These are phyloP conservation scores for Drosophila arawakana DNA, from an alignment of 1,140 invertebrate species.

Conservation along the genomic window DNA sequence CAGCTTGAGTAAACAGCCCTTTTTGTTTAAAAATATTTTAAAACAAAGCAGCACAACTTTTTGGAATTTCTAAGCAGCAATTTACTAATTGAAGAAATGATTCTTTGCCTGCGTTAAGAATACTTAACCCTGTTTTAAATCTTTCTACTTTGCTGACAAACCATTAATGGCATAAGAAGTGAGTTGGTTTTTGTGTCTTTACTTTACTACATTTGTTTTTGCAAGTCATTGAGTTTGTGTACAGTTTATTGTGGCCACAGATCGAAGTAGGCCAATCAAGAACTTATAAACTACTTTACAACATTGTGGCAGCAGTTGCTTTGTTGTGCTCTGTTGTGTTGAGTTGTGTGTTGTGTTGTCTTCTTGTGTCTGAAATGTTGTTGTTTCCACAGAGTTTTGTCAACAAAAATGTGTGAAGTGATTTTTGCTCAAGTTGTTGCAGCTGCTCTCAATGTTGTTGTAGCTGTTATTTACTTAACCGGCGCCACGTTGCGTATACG, in stretches of 20 bases:
- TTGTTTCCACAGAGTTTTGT: slow-evolving; percentile 11
- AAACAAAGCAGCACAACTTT: too few species aligned
- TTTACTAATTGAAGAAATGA: too few species aligned
- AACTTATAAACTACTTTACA: not conserved
- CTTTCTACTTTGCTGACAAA: too few species aligned
- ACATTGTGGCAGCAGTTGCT: not conserved
- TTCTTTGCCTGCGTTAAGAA: too few species aligned
- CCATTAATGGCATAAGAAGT: too few species aligned
- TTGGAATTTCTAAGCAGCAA: too few species aligned
- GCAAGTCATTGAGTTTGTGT: not conserved
- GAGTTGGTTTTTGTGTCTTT: too few species aligned
- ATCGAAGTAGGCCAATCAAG: slow-evolving; percentile 1
- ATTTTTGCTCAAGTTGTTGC: slow-evolving; percentile 4
- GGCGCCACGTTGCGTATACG: slow-evolving; percentile 49
- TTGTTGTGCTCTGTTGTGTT: too few species aligned
- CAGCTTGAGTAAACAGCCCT: too few species aligned
- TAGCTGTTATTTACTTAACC: slow-evolving; percentile 39
- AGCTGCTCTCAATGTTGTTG: not conserved
- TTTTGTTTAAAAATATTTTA: too few species aligned
- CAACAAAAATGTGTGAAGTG: not conserved
- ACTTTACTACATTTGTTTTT: not conserved
- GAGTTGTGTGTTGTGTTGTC: too few species aligned
- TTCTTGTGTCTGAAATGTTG: not conserved
- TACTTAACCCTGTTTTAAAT: too few species aligned
- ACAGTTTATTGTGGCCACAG: not conserved